Conservation (phyloP, 2,888 invertebrate species). For the Cacoxenus indagator region DNA sequence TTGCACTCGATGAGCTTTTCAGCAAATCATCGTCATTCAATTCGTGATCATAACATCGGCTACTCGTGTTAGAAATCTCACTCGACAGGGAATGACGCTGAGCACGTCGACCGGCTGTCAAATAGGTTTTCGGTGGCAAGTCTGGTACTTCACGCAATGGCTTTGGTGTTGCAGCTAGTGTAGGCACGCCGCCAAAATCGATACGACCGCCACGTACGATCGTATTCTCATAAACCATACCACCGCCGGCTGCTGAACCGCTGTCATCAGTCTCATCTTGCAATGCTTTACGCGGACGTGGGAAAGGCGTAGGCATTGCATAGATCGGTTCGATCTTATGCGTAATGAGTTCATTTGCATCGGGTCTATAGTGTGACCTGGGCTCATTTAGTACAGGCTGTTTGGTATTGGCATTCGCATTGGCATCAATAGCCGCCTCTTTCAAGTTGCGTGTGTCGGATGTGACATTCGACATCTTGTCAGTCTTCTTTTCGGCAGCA, state of each 20-base stretch:
- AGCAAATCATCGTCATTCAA: constrained; percentile 45
- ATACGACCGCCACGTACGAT: neutral
- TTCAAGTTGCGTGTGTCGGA: neutral
- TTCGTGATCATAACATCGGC: constrained; percentile 33
- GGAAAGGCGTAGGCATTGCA: constrained; percentile 65
- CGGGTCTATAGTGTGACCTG: constrained; percentile 58
- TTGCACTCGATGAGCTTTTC: constrained; percentile 60
- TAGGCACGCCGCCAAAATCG: constrained; percentile 4
- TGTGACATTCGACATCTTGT: constrained; percentile 38
- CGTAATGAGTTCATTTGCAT: constrained; percentile 65
- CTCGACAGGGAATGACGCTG: constrained; percentile 61
- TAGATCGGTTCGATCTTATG: constrained; percentile 39
- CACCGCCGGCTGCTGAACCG: constrained; percentile 38
- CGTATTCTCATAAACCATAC: constrained; percentile 41
- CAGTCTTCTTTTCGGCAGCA: constrained; percentile 50
- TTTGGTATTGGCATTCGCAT: neutral
- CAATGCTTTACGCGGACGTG: constrained; percentile 58
- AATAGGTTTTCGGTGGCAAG: constrained; percentile 52
- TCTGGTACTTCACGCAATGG: constrained; percentile 54
- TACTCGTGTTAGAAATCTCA: constrained; percentile 58
- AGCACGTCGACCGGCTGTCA: constrained; percentile 37
- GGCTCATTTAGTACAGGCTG: neutral
- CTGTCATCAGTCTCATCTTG: constrained; percentile 29
- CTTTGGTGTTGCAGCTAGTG: constrained; percentile 46
- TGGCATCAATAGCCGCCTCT: neutral